Conservation (phyloP, 1,140 invertebrate genomes). For the Ditylenchus dipsaci region DNA sequence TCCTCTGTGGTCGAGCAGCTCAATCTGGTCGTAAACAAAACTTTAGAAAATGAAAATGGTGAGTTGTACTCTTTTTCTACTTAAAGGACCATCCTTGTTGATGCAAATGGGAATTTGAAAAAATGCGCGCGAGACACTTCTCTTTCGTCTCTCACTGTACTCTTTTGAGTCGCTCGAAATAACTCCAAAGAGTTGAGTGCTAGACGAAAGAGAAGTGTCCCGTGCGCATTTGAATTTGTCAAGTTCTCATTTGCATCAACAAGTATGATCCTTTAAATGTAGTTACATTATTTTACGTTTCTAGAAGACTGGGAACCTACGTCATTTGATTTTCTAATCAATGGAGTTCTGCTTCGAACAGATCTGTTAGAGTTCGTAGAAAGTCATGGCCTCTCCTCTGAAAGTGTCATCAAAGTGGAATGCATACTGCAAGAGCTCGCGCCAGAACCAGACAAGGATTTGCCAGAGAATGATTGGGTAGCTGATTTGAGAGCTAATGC, state of each 20-base stretch:
- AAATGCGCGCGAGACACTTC: too few species aligned
- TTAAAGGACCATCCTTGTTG: too few species aligned
- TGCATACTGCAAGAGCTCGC: slow-evolving; percentile 43
- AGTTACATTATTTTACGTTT: slow-evolving; percentile 11
- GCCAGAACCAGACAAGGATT: slow-evolving; percentile 40
- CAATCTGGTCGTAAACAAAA: slow-evolving; percentile 26
- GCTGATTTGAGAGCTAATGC: slow-evolving; percentile 30
- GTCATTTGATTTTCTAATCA: slow-evolving; percentile 51
- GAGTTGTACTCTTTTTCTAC: neutral
- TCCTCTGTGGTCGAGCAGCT: slow-evolving; percentile 17
- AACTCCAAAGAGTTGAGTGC: too few species aligned
- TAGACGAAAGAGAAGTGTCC: too few species aligned
- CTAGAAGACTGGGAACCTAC: slow-evolving; percentile 43
- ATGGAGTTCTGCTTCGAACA: slow-evolving; percentile 36
- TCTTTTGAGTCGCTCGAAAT: too few species aligned
- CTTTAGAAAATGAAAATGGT: slow-evolving; percentile 18
- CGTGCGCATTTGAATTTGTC: too few species aligned
- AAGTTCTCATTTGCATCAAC: too few species aligned
- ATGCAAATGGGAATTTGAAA: too few species aligned
- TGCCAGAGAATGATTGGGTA: slow-evolving; percentile 48
- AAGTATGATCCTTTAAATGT: too few species aligned
- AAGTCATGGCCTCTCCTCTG: slow-evolving; percentile 35
- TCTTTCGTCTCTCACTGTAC: too few species aligned
- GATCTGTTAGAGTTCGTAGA: slow-evolving; percentile 46
- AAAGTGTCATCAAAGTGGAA: slow-evolving; percentile 46